Evolutionary conservation across 2,113 vertebrate genomes (phyloP).

Genomic region (Bubalus kerabau): DNA sequence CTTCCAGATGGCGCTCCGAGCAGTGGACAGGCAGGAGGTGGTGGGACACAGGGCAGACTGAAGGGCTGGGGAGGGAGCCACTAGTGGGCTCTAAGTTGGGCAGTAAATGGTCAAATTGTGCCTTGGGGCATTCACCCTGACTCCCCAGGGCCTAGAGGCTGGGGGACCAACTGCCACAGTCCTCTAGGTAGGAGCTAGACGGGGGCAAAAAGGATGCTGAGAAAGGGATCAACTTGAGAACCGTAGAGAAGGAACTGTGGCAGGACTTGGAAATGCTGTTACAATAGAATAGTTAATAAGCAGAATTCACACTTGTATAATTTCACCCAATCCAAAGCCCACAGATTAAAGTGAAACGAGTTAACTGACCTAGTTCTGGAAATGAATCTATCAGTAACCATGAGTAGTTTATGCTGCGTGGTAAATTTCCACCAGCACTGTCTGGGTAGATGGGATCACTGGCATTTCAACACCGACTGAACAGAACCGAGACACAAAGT

Average conservation of each 20-base stretch:
- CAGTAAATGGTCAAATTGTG: not conserved
- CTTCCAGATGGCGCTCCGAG: not conserved
- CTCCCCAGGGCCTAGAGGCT: not conserved
- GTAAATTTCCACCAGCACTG: not conserved
- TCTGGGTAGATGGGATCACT: not conserved
- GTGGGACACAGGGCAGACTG: not conserved
- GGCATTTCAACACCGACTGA: not conserved
- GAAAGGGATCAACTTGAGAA: not conserved
- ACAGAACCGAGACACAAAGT: not conserved
- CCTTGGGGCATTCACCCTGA: not conserved
- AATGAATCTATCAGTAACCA: not conserved
- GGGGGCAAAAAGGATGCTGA: not conserved
- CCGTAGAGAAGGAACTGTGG: not conserved
- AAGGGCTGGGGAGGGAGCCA: not conserved
- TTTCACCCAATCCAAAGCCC: not conserved
- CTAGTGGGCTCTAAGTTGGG: not conserved
- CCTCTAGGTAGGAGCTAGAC: not conserved
- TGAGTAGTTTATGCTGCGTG: not conserved
- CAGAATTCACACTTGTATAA: not conserved
- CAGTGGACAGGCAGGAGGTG: not conserved
- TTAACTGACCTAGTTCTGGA: slow-evolving; percentile 33
- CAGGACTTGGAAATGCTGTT: not conserved
- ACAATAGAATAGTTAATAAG: not conserved
- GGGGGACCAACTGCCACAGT: not conserved
- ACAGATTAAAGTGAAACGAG: not conserved